phyloP scores from a whole-genome alignment of 1,140 invertebrate genomes.

The Sinonovacula constricta region DNA sequence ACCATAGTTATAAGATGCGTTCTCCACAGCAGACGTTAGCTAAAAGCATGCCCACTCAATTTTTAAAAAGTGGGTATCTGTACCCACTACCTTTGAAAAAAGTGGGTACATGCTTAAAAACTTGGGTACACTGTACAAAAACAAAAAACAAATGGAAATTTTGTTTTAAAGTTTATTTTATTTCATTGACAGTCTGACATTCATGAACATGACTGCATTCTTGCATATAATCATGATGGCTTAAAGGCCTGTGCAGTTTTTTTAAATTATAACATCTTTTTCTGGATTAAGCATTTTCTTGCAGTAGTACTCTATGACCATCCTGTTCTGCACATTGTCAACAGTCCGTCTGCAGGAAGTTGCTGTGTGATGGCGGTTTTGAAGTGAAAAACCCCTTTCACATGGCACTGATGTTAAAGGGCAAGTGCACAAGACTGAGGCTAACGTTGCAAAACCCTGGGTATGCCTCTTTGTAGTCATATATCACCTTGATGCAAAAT shows the following conservation, averaged over 20 bases:
- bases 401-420: slow-evolving; percentile 20
- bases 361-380: slow-evolving; percentile 15
- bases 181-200: too few species aligned
- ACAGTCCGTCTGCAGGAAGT: slow-evolving; percentile 6
- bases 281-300: slow-evolving; percentile 3
- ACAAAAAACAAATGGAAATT: too few species aligned
- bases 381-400: slow-evolving; percentile 12
- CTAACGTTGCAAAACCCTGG: background rate
- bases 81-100: too few species aligned
- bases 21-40: too few species aligned
- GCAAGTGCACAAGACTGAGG: slow-evolving; percentile 10
- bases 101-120: too few species aligned
- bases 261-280: slow-evolving; percentile 3
- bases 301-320: slow-evolving; percentile 20
- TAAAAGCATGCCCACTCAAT: too few species aligned
- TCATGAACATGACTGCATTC: too few species aligned
- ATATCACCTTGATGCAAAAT: slow-evolving; percentile 21
- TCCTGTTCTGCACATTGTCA: slow-evolving; percentile 25
- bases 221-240: too few species aligned
- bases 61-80: too few species aligned
- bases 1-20: too few species aligned
- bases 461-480: slow-evolving; percentile 22
- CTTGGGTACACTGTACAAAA: too few species aligned
- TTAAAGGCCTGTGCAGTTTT: slow-evolving; percentile 12
- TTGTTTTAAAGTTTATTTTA: too few species aligned